Conservation (phyloP, 37 sponge, comb jelly and placozoan species). For the Bolinopsis microptera region DNA sequence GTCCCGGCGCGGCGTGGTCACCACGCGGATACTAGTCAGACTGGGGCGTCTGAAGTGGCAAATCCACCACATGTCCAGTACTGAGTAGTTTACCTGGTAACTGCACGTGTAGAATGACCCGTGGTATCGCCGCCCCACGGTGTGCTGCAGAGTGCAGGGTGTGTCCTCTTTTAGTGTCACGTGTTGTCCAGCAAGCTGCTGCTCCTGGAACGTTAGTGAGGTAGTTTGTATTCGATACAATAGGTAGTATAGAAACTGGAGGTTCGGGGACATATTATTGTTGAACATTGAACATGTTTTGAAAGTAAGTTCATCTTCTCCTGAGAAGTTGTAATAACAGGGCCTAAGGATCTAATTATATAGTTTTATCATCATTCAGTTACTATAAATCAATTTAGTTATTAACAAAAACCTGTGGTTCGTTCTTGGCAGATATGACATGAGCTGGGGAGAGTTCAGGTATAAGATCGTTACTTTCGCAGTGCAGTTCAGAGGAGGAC, state of each 20-base stretch:
- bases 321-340: no score
- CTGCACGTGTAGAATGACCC: not conserved
- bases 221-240: no score
- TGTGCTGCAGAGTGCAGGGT: not conserved
- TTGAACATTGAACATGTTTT: no score
- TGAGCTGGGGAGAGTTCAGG: slow-evolving; percentile 44
- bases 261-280: no score
- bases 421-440: not conserved
- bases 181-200: not conserved
- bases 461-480: not conserved
- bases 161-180: not conserved
- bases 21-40: not conserved
- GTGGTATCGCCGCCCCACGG: not conserved
- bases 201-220: no score
- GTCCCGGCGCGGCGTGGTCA: not conserved
- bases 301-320: no score
- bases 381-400: no score
- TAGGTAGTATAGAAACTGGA: no score
- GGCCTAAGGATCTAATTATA: no score
- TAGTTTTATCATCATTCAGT: no score
- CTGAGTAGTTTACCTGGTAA: not conserved
- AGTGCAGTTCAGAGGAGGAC: not conserved
- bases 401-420: no score
- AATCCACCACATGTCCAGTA: not conserved
- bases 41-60: not conserved